These are phyloP conservation scores for Carabus problematicus DNA, from an alignment of 2,888 invertebrate species.

Conservation along the genomic window DNA sequence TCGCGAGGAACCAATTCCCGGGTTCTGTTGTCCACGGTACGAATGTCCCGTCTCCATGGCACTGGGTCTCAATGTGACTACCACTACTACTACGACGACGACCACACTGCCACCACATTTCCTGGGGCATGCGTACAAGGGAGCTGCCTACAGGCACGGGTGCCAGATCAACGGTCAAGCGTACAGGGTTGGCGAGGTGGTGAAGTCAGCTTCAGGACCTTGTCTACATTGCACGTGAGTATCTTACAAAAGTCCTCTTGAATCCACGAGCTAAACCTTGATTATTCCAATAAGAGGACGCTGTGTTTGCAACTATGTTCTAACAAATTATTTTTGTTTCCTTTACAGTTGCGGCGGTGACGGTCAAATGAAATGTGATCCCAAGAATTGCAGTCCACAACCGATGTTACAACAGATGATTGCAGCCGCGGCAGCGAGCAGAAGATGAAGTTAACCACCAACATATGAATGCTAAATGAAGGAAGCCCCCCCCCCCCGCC, in stretches of 20 bases:
- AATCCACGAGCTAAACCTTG: no score
- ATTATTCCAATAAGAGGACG: no score
- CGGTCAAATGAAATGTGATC: conserved; percentile 95
- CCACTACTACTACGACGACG: conserved; percentile 87
- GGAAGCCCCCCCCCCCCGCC: no score
- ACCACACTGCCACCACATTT: conserved; percentile 86
- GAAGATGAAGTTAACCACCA: conserved; percentile 66
- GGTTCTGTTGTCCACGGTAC: conserved; percentile 94
- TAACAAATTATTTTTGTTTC: conserved; percentile 34
- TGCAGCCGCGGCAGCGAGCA: conserved; percentile 77
- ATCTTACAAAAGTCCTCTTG: conserved; percentile 24
- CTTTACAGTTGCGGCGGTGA: conserved; percentile 84
- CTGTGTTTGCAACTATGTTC: no score
- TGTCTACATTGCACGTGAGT: conserved; percentile 95
- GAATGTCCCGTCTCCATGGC: conserved; percentile 93
- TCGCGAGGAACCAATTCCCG: conserved; percentile 89
- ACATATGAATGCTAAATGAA: no score
- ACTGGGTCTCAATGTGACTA: conserved; percentile 79
- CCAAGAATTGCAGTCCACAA: conserved; percentile 87
- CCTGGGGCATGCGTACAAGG: conserved; percentile 79
- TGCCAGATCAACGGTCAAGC: conserved; percentile 87
- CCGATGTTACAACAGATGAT: conserved; percentile 92
- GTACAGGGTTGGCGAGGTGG: conserved; percentile 85
- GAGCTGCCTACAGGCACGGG: conserved; percentile 76
- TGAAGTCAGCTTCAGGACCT: conserved; percentile 87